Evolutionary conservation across 2,797 vertebrate species (phyloP).

Genomic region (Pelobates cultripes): DNA sequence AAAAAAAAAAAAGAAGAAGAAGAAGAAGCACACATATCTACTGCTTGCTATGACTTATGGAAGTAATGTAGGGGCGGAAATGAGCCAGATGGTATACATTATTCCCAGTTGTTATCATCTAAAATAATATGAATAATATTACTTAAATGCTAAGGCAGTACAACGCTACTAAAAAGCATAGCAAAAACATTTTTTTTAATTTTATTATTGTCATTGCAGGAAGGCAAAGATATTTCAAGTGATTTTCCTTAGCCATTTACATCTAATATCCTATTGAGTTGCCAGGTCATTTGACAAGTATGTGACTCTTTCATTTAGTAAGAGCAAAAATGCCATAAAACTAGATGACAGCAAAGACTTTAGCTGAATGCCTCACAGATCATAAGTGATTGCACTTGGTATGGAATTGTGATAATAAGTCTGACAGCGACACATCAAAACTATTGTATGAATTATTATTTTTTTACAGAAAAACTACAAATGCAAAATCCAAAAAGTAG

Average conservation of each 20-base stretch:
- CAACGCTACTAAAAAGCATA: too few species aligned
- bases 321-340: slow-evolving; percentile 25
- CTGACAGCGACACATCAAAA: slow-evolving; percentile 19
- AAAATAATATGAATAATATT: too few species aligned
- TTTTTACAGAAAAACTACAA: background rate
- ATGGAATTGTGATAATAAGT: background rate
- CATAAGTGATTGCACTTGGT: slow-evolving; percentile 7
- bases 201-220: too few species aligned
- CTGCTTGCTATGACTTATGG: too few species aligned
- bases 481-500: background rate
- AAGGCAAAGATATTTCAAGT: background rate
- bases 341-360: slow-evolving; percentile 11
- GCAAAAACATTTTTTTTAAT: too few species aligned
- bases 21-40: too few species aligned
- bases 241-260: background rate
- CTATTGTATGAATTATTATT: background rate
- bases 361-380: slow-evolving; percentile 31
- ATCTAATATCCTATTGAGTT: slow-evolving; percentile 2
- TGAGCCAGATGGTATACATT: too few species aligned
- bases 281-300: slow-evolving; percentile 40
- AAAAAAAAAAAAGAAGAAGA: too few species aligned
- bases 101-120: too few species aligned
- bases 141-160: too few species aligned
- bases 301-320: slow-evolving; percentile 28
- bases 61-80: too few species aligned